These are phyloP conservation scores for Eustalomyia histrio DNA, from an alignment of 2,888 invertebrate genomes.

Conservation along the genomic window DNA sequence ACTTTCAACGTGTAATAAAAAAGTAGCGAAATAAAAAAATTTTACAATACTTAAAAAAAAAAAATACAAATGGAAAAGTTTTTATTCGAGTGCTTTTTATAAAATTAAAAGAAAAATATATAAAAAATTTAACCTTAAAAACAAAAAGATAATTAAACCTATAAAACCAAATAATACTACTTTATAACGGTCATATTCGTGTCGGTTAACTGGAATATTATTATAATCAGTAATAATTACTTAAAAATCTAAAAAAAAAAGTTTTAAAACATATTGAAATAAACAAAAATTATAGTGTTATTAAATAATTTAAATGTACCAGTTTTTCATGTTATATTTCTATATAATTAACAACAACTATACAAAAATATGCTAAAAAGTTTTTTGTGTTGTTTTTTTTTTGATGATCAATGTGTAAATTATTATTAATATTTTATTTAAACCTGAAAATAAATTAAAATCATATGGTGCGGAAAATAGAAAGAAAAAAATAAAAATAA, in stretches of 20 bases:
- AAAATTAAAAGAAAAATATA: background rate
- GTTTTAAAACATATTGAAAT: slow-evolving; percentile 8
- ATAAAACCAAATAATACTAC: background rate
- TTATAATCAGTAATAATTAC: background rate
- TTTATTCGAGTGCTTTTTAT: background rate
- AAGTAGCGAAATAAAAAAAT: slow-evolving; percentile 11
- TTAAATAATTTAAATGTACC: slow-evolving; percentile 3
- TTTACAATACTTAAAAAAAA: slow-evolving; percentile 5
- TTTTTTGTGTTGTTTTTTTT: background rate
- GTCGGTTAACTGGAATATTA: background rate
- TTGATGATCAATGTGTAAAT: background rate
- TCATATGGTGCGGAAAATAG: background rate
- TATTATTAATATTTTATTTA: slow-evolving; percentile 1
- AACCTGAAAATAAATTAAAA: background rate
- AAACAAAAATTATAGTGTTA: background rate
- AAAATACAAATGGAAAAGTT: slow-evolving; percentile 13
- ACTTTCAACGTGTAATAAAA: background rate
- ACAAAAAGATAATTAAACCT: background rate
- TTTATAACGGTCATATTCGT: background rate
- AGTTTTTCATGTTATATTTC: background rate
- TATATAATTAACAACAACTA: background rate
- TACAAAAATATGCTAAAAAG: background rate
- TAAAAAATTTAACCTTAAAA: slow-evolving; percentile 17
- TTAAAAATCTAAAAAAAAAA: slow-evolving; percentile 8
- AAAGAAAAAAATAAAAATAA: background rate